A percentile compares a stretch with the other conserved stretches of the same genome.
These are phyloP conservation scores for Lepeophtheirus salmonis DNA, from an alignment of 1,140 invertebrate species.

Conservation along the genomic window DNA sequence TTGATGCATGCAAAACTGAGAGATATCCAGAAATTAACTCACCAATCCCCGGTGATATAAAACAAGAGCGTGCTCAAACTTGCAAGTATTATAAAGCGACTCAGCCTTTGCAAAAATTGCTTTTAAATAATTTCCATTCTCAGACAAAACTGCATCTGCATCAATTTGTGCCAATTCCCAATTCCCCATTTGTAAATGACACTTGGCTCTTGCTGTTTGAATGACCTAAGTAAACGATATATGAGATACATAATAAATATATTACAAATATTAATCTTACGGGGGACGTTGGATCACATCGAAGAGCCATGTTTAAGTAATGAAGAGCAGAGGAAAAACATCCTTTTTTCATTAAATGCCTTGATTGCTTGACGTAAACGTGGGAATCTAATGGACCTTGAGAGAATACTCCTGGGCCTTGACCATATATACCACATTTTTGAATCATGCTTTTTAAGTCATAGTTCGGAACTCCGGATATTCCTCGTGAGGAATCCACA, in stretches of 20 bases:
- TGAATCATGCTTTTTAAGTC: conserved; percentile 11
- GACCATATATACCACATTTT: neutral
- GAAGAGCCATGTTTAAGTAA: neutral
- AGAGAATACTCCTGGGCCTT: neutral
- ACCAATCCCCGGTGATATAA: conserved; percentile 3
- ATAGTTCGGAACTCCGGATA: neutral
- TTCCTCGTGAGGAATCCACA: conserved; percentile 8
- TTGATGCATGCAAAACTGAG: too few species aligned
- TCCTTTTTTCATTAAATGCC: conserved; percentile 8
- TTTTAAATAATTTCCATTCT: neutral
- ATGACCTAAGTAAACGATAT: neutral
- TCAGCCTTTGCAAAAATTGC: conserved; percentile 11
- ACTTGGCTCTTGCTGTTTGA: neutral
- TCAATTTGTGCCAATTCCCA: neutral
- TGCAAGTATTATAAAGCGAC: conserved; percentile 9
- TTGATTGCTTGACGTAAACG: conserved; percentile 7
- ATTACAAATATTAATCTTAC: neutral
- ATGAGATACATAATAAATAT: neutral
- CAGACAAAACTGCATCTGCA: conserved; percentile 1
- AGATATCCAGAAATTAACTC: neutral
- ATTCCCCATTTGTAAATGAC: conserved; percentile 12
- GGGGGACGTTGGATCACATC: neutral
- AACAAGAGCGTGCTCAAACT: conserved; percentile 14
- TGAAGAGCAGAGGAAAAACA: neutral
- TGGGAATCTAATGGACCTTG: neutral